These are phyloP conservation scores for Scaptomyza hsui DNA, from an alignment of 1,140 invertebrate genomes.

Conservation along the genomic window DNA sequence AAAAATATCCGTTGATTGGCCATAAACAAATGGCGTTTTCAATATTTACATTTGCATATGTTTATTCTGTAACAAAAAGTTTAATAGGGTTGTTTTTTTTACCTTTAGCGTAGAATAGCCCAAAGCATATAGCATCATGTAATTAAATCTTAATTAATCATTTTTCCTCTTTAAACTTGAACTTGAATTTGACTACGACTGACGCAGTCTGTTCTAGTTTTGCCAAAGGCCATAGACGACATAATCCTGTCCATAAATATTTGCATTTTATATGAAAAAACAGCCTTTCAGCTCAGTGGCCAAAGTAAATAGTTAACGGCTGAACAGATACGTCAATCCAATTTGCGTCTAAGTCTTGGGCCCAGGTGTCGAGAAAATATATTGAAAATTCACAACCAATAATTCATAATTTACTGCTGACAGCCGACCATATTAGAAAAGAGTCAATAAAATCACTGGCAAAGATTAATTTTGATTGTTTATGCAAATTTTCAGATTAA, in stretches of 20 bases:
- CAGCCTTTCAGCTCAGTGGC: not conserved
- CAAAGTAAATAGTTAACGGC: slow-evolving; percentile 37
- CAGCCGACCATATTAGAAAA: slow-evolving; percentile 15
- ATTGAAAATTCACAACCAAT: not conserved
- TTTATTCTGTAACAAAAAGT: not conserved
- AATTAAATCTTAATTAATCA: not conserved
- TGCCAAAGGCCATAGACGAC: slow-evolving; percentile 13
- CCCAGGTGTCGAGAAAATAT: not conserved
- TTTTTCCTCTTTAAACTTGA: slow-evolving; percentile 47
- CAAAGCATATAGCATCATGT: too few relatives aligned
- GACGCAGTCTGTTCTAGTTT: slow-evolving; percentile 1
- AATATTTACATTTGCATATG: slow-evolving; percentile 18
- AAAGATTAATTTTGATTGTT: not conserved
- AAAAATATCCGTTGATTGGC: slow-evolving; percentile 42
- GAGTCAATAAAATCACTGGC: slow-evolving; percentile 1
- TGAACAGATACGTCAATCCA: slow-evolving; percentile 25
- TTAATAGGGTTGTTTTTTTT: too few relatives aligned
- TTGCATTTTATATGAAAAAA: slow-evolving; percentile 14
- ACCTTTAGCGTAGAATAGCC: too few relatives aligned
- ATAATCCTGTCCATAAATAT: slow-evolving; percentile 19
- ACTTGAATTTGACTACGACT: slow-evolving; percentile 32
- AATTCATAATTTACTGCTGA: slow-evolving; percentile 27
- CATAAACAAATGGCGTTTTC: slow-evolving; percentile 45
- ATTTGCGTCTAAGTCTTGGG: slow-evolving; percentile 10
- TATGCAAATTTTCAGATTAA: not conserved